Percentiles rank a stretch among this genome's conserved stretches.
These are phyloP conservation scores for Ecliptopera silaceata DNA, from an alignment of 2,888 invertebrate species.

Conservation along the genomic window DNA sequence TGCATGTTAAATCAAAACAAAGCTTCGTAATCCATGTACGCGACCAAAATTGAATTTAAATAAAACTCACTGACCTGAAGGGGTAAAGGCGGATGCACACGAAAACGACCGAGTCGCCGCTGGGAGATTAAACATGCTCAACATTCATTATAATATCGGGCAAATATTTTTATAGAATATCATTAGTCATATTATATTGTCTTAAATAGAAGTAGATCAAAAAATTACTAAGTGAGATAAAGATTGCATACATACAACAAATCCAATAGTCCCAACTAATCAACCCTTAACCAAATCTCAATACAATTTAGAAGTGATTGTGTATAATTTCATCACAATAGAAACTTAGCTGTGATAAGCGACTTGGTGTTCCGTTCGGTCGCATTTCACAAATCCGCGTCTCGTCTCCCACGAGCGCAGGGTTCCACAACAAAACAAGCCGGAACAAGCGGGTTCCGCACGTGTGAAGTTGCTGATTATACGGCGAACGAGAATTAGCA, in stretches of 20 bases:
- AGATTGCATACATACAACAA: too few species aligned
- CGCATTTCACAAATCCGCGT: not conserved
- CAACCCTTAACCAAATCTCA: too few species aligned
- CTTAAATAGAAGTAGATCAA: too few species aligned
- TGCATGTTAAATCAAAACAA: constrained; percentile 20
- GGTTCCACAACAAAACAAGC: constrained; percentile 24
- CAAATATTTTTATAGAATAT: too few species aligned
- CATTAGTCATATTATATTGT: too few species aligned
- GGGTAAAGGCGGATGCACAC: not conserved
- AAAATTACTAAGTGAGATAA: too few species aligned
- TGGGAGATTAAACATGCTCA: too few species aligned
- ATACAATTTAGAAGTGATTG: too few species aligned
- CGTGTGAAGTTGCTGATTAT: constrained; percentile 33
- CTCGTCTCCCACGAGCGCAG: constrained; percentile 10
- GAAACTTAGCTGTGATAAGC: too few species aligned
- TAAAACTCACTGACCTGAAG: constrained; percentile 24
- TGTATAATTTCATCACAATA: too few species aligned
- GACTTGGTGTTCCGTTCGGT: not conserved
- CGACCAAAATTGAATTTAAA: constrained; percentile 25
- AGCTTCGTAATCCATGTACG: constrained; percentile 24
- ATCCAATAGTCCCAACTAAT: too few species aligned
- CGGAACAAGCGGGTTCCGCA: constrained; percentile 19
- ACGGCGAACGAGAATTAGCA: constrained; percentile 28
- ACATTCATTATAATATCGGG: too few species aligned
- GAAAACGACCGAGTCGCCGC: constrained; percentile 6